Evolutionary conservation across 2,888 invertebrate genomes (phyloP).

Genomic region (Tetranychus truncatus): DNA sequence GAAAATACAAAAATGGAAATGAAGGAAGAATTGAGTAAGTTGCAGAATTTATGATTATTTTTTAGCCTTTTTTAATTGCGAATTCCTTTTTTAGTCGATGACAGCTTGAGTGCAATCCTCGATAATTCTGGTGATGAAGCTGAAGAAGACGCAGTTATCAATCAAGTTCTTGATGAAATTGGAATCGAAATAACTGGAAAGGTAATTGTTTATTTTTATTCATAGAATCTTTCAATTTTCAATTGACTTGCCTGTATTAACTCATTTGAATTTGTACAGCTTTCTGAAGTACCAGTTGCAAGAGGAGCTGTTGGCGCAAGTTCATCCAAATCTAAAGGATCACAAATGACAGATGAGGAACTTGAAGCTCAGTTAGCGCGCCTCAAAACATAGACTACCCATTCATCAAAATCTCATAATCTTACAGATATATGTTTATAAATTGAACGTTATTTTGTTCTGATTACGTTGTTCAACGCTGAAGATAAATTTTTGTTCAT

Average conservation of each 20-base stretch:
- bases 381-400: slow-evolving; percentile 25
- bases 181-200: slow-evolving; percentile 50
- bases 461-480: neutral
- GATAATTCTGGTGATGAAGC: slow-evolving; percentile 75
- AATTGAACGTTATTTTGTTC: neutral
- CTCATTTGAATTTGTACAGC: neutral
- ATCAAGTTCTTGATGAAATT: slow-evolving; percentile 80
- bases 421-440: neutral
- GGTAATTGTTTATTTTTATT: neutral
- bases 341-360: slow-evolving; percentile 32
- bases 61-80: neutral
- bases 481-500: neutral
- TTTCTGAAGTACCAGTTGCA: slow-evolving; percentile 7
- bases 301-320: slow-evolving; percentile 1
- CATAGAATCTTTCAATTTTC: too few relatives aligned
- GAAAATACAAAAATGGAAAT: slow-evolving; percentile 77
- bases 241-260: neutral
- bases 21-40: slow-evolving; percentile 78
- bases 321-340: slow-evolving; percentile 7
- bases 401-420: neutral
- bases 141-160: slow-evolving; percentile 69
- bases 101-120: slow-evolving; percentile 70
- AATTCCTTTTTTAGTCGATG: slow-evolving; percentile 48
- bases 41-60: neutral
- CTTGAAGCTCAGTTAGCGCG: slow-evolving; percentile 34